Percentiles rank a stretch among this genome's conserved stretches.
These are phyloP conservation scores for Oenanthe oenanthe DNA, from an alignment of 2,113 vertebrate species.

Conservation along the genomic window DNA sequence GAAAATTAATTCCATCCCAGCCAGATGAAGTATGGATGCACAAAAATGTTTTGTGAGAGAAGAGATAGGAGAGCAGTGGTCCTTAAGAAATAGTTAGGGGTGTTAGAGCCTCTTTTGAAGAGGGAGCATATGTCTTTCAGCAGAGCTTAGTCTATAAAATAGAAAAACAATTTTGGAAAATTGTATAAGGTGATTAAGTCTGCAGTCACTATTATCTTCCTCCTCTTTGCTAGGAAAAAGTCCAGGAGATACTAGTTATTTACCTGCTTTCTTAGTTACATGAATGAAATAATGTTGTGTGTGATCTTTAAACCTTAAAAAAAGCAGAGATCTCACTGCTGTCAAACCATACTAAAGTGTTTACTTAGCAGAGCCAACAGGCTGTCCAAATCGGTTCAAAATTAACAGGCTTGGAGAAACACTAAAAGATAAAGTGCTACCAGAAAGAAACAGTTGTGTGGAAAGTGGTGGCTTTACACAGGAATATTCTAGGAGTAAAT, in stretches of 20 bases:
- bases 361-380: neutral
- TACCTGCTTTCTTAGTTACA: neutral
- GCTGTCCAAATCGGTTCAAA: neutral
- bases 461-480: neutral
- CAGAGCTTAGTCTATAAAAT: neutral
- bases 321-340: neutral
- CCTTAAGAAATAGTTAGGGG: neutral
- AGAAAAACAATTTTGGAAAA: neutral
- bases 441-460: neutral
- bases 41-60: neutral
- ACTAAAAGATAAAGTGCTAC: neutral
- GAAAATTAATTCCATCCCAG: neutral
- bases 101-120: neutral
- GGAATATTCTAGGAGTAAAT: neutral
- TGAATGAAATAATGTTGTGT: neutral
- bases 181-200: neutral
- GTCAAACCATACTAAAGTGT: neutral
- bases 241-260: neutral
- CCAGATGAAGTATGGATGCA: neutral
- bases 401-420: neutral
- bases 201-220: neutral
- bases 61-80: neutral
- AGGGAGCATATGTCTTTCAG: neutral
- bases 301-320: neutral
- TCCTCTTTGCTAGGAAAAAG: neutral